Conservation (phyloP, 2,113 vertebrate species). For the Nothoprocta perdicaria region DNA sequence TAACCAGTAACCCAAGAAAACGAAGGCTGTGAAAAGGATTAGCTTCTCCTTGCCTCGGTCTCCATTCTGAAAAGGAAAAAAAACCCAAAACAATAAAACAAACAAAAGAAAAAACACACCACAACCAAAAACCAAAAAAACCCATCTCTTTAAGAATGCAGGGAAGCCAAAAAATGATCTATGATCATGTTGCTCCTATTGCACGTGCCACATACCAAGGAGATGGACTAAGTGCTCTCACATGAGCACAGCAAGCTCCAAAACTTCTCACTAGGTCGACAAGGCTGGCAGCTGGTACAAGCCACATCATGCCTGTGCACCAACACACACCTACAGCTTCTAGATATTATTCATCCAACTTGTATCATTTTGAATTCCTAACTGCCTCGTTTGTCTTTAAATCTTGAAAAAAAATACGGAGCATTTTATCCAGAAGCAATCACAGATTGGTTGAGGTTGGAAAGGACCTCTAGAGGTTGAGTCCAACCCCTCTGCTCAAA, state of each 20-base stretch:
- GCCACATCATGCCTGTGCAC: accelerated
- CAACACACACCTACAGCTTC: background rate
- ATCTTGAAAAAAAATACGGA: background rate
- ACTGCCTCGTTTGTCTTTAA: background rate
- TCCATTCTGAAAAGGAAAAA: background rate
- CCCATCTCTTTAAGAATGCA: background rate
- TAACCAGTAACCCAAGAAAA: background rate
- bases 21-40: background rate
- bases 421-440: background rate
- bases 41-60: background rate
- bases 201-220: background rate
- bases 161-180: background rate
- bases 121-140: too few relatives aligned
- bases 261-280: background rate
- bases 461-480: too few relatives aligned
- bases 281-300: background rate
- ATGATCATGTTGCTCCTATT: background rate
- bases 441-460: too few relatives aligned
- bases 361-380: background rate
- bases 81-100: too few relatives aligned
- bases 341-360: background rate
- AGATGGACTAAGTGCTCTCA: background rate
- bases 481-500: too few relatives aligned
- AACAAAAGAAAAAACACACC: too few relatives aligned
- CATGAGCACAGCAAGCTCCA: background rate